Conservation (phyloP, 2,113 vertebrate species). For the Tylochromis polylepis region DNA sequence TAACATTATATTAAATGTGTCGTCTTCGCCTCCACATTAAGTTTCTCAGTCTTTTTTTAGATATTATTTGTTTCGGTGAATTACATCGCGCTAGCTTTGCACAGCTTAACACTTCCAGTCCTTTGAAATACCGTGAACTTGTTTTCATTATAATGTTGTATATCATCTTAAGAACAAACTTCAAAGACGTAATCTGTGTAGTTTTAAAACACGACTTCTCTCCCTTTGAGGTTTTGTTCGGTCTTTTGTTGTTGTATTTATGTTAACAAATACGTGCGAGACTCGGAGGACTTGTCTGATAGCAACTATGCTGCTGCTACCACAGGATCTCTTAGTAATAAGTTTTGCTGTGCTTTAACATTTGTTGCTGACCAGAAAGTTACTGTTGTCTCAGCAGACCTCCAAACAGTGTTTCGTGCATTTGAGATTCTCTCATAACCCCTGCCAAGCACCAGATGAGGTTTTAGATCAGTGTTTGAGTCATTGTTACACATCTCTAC, state of each 20-base stretch:
- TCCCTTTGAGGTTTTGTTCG: neutral
- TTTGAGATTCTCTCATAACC: neutral
- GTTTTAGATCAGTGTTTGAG: neutral
- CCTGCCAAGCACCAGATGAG: neutral
- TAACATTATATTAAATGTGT: neutral
- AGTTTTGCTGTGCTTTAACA: neutral
- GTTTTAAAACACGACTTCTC: neutral
- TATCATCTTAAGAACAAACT: neutral
- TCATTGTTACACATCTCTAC: neutral
- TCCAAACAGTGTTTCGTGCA: neutral
- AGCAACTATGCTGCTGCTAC: neutral
- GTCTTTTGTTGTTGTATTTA: neutral
- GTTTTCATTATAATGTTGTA: neutral
- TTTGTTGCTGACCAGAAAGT: neutral
- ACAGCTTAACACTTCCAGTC: neutral
- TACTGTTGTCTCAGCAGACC: neutral
- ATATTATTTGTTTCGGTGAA: neutral
- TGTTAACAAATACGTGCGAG: neutral
- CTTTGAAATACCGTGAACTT: neutral
- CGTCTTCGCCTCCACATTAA: neutral
- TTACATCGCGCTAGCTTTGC: neutral
- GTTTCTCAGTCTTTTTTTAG: neutral
- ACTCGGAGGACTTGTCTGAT: neutral
- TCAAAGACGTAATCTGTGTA: neutral
- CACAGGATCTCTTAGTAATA: neutral